phyloP scores from a whole-genome alignment of 1,140 invertebrate genomes.

The Heliconius nattereri region DNA sequence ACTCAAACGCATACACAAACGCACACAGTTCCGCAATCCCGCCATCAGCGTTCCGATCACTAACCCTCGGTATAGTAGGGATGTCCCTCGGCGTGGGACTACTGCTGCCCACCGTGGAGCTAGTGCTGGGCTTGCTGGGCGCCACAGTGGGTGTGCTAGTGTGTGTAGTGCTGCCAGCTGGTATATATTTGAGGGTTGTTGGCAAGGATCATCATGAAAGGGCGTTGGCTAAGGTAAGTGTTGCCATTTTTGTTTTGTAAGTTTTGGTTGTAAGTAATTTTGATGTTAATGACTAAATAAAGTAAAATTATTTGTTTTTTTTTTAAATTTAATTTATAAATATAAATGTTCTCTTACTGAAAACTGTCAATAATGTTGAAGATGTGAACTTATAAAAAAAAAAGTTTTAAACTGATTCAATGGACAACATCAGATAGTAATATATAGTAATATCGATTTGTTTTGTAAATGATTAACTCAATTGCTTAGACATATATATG shows the following conservation, averaged over 20 bases:
- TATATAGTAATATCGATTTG: too few species aligned
- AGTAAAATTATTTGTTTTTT: too few species aligned
- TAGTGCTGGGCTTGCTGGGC: slow-evolving; percentile 95
- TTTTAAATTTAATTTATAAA: too few species aligned
- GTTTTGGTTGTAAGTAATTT: neutral
- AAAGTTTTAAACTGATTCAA: too few species aligned
- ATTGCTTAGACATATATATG: too few species aligned
- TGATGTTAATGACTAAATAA: too few species aligned
- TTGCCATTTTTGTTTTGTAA: neutral
- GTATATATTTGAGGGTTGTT: slow-evolving; percentile 88
- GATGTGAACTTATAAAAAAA: too few species aligned
- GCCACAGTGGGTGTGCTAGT: slow-evolving; percentile 97
- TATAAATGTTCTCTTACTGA: too few species aligned
- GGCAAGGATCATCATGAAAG: slow-evolving; percentile 82
- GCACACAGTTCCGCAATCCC: slow-evolving; percentile 14
- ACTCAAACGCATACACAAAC: slow-evolving; percentile 3
- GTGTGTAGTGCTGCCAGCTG: slow-evolving; percentile 94
- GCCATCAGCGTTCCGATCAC: slow-evolving; percentile 84
- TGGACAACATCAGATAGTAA: too few species aligned
- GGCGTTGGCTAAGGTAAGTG: slow-evolving; percentile 84
- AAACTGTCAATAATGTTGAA: too few species aligned
- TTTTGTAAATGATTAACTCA: too few species aligned
- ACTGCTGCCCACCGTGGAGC: slow-evolving; percentile 93
- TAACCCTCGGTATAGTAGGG: slow-evolving; percentile 89
- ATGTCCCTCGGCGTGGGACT: slow-evolving; percentile 89